A percentile compares a stretch with the other conserved stretches of the same genome.
Conservation (phyloP, 2,113 vertebrate genomes). For the Turdus rufiventris region DNA sequence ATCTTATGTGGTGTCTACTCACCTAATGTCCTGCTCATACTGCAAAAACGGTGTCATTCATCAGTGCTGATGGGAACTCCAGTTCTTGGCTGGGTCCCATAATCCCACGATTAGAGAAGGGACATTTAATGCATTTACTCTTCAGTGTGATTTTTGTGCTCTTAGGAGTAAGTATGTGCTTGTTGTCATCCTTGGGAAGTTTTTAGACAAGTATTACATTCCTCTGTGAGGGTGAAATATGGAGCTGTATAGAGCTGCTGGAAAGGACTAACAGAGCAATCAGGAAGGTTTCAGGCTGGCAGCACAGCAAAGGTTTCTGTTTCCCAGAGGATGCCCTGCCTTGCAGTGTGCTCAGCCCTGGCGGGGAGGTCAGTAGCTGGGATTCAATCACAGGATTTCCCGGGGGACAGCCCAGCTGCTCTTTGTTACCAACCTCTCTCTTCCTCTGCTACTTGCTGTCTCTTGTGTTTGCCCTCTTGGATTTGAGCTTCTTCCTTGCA, state of each 20-base stretch:
- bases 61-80: neutral
- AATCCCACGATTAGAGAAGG: neutral
- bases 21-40: neutral
- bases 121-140: neutral
- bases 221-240: neutral
- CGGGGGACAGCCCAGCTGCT: neutral
- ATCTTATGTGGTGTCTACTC: neutral
- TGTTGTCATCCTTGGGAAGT: neutral
- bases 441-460: neutral
- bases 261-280: neutral
- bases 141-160: neutral
- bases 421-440: neutral
- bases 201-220: neutral
- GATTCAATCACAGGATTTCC: neutral
- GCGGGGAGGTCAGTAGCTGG: neutral
- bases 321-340: neutral
- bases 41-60: neutral
- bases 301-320: neutral
- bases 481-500: neutral
- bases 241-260: neutral
- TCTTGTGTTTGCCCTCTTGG: neutral
- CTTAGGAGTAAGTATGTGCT: neutral
- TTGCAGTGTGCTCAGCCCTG: neutral
- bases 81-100: neutral
- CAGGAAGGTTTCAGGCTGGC: neutral